Percentiles rank a stretch among this genome's conserved stretches.
phyloP scores from a whole-genome alignment of 1,140 invertebrate genomes.

The Semibalanus balanoides region DNA sequence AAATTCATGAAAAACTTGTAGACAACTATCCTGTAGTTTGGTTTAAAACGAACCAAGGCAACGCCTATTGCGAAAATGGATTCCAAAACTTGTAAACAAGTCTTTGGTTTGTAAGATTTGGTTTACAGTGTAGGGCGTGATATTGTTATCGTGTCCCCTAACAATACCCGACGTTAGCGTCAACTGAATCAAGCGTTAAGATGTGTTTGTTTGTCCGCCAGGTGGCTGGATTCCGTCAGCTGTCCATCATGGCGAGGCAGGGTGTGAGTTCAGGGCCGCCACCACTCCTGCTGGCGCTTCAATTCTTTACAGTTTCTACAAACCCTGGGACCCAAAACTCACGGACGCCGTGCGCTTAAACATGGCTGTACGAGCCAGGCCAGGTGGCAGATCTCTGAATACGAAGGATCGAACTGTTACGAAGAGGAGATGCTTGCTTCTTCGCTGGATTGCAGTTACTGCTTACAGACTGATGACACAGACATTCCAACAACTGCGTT shows the following conservation, averaged over 20 bases:
- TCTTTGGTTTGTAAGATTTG: too few species aligned
- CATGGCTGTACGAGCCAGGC: slow-evolving; percentile 98
- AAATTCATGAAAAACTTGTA: too few species aligned
- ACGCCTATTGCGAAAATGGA: too few species aligned
- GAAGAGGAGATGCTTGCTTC: slow-evolving; percentile 98
- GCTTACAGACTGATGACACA: not conserved
- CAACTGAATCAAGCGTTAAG: too few species aligned
- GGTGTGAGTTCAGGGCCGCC: slow-evolving; percentile 86
- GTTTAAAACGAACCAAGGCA: too few species aligned
- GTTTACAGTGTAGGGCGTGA: too few species aligned
- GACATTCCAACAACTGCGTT: too few species aligned
- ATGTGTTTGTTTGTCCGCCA: slow-evolving; percentile 33
- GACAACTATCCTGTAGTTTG: too few species aligned
- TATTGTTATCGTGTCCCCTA: too few species aligned
- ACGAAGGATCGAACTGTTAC: slow-evolving; percentile 95
- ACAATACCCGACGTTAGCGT: too few species aligned
- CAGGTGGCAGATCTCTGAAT: slow-evolving; percentile 91
- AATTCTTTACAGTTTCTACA: slow-evolving; percentile 61
- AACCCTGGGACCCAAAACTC: slow-evolving; percentile 83
- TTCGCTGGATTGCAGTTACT: slow-evolving; percentile 56
- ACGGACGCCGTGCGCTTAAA: slow-evolving; percentile 94
- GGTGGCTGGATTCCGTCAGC: slow-evolving; percentile 94
- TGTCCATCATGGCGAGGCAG: slow-evolving; percentile 98
- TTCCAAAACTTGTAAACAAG: too few species aligned
- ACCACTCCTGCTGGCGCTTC: slow-evolving; percentile 58